Base-by-base conservation (phyloP, 2,113 vertebrate species). In the Azemiops feae region DNA sequence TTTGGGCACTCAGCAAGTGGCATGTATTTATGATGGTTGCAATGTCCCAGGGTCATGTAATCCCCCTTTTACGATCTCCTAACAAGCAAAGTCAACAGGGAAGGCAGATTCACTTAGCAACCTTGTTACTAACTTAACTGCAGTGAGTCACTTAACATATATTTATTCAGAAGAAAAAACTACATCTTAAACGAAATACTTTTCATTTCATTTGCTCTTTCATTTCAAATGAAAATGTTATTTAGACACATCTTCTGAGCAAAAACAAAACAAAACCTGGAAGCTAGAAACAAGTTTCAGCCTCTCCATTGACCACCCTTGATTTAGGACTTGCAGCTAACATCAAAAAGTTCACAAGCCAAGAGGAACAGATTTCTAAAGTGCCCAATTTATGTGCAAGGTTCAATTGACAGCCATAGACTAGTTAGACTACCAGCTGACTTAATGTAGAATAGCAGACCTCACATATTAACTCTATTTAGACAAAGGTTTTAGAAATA, bases 361-460 rank as follows among this genome's bases (percentile, higher is more conserved):
- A 74, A 52, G 12, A 74, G 39, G 34, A 89, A 43, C 22, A 39
- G 52, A 43, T 89, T 27, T 55, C 69, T 88, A 52, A 10, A 52
- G 39, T 88, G 43, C 18, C 34, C 39, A 47, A n/a, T 60, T 93
- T 90, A 90, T 34, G 86, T 64, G 86, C 55, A 64, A 60, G n/a
- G 30, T 64, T 89, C 87, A 92, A 88, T n/a, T 93, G 45, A 85
- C n/a, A 52, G 23, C 64, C 86, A 90, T 57, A 53, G 55, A 86
- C 74, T 43, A 50, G 8, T 50, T 50, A 90, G 55, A 22, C 23
- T 87, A 87, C 43, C 88, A 93, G 43, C 53, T 88, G 50, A 88
- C 18, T 8, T 60, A 23, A 85, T 30, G 1, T 22, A 86, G 43
- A 8, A 54, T 7, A 50, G 50, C 74, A 85, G 30, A n/a, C 5